These are phyloP conservation scores for Deilephila porcellus DNA, from an alignment of 2,888 invertebrate genomes.

Conservation along the genomic window DNA sequence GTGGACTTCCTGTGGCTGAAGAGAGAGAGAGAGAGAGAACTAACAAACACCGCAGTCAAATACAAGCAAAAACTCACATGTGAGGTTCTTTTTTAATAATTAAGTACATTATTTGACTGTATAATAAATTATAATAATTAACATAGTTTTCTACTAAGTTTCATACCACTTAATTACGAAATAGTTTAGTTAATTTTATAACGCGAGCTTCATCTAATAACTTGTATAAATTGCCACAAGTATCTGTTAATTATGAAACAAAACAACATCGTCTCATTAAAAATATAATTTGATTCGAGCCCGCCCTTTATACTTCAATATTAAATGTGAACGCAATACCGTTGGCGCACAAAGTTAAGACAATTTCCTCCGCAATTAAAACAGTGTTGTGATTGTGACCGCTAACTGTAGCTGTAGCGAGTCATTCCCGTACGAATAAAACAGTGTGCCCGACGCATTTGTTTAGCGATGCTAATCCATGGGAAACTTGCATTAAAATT, in stretches of 20 bases:
- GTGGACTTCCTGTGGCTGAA: too few relatives aligned
- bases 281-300: conserved; percentile 1
- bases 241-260: neutral
- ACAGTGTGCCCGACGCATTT: conserved; percentile 48
- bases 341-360: conserved; percentile 46
- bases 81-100: neutral
- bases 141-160: neutral
- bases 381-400: conserved; percentile 49
- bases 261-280: neutral
- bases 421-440: conserved; percentile 60
- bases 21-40: too few relatives aligned
- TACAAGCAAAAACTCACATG: neutral
- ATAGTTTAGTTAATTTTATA: neutral
- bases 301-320: neutral
- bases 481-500: conserved; percentile 50
- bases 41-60: neutral
- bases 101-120: neutral
- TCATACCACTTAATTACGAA: conserved; percentile 2
- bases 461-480: conserved; percentile 57
- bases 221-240: neutral
- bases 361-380: conserved; percentile 55
- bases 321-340: conserved; percentile 39
- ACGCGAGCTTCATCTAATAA: neutral
- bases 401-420: conserved; percentile 57
- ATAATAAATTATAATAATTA: neutral